These are phyloP conservation scores for Pterostichus niger DNA, from an alignment of 2,888 invertebrate species.

Conservation along the genomic window DNA sequence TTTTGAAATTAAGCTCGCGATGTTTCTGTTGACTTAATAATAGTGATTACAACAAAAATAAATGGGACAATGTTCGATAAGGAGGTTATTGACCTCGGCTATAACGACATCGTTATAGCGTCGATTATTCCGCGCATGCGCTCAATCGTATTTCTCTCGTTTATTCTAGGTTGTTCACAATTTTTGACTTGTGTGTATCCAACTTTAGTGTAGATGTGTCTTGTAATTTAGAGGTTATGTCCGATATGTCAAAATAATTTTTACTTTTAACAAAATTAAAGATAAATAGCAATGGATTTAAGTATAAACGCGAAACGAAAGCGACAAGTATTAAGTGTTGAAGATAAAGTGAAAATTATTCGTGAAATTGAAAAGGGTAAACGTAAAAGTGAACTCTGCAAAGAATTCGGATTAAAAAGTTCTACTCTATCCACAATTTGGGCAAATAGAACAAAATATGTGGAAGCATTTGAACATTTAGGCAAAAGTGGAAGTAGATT, in stretches of 20 bases:
- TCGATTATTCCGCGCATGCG: conserved; percentile 22
- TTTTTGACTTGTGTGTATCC: background rate
- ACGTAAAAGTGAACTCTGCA: conserved; percentile 56
- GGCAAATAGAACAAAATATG: conserved; percentile 65
- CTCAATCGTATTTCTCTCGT: conserved; percentile 2
- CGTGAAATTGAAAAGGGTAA: conserved; percentile 66
- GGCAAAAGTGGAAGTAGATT: conserved; percentile 48
- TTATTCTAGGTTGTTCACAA: background rate
- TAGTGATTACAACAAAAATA: background rate
- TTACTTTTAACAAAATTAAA: background rate
- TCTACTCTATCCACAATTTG: conserved; percentile 68
- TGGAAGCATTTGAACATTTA: conserved; percentile 58
- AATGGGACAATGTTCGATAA: background rate
- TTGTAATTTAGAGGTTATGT: conserved; percentile 24
- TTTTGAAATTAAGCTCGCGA: no score
- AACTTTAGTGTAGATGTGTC: background rate
- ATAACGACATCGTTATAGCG: conserved; percentile 44
- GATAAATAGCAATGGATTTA: conserved; percentile 18
- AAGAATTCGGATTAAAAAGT: conserved; percentile 58
- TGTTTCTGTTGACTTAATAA: no score
- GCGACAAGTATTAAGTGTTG: conserved; percentile 66
- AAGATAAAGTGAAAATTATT: conserved; percentile 68
- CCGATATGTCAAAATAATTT: conserved; percentile 3
- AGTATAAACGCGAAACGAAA: conserved; percentile 40
- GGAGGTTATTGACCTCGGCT: conserved; percentile 38